phyloP scores from a whole-genome alignment of 2,797 vertebrate species.

The Manis pentadactyla region DNA sequence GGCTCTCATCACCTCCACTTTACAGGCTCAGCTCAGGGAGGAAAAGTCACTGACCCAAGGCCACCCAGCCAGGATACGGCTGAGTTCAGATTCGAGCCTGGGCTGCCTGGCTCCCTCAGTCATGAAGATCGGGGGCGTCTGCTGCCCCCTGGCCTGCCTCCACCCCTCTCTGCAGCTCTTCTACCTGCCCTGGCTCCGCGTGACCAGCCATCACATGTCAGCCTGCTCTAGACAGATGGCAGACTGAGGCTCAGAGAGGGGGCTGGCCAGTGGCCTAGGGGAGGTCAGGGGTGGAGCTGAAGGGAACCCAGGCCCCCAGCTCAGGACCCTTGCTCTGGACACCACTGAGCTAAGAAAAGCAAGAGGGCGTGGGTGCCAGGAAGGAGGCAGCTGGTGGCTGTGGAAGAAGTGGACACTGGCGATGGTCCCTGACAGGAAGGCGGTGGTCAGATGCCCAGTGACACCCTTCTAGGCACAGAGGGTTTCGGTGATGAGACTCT shows the following conservation, averaged over 20 bases:
- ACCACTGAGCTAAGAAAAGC: background rate
- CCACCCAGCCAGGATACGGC: background rate
- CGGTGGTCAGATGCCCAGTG: background rate
- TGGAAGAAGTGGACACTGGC: background rate
- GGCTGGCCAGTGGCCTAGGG: background rate
- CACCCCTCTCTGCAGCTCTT: background rate
- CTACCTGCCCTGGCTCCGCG: background rate
- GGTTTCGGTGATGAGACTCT: background rate
- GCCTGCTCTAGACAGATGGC: background rate
- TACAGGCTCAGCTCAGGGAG: background rate
- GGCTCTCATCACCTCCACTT: background rate
- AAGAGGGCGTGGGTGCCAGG: background rate
- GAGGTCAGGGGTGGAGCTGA: background rate
- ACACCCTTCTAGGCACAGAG: background rate
- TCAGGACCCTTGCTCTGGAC: background rate
- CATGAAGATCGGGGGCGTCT: background rate
- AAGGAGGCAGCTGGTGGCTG: background rate
- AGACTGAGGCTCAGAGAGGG: background rate
- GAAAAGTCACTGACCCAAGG: background rate
- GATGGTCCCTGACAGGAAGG: background rate
- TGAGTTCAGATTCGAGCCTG: background rate
- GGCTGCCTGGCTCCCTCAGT: no score
- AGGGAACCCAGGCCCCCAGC: background rate
- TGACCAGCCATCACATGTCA: fast-evolving
- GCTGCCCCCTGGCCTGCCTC: background rate